Evolutionary conservation across 2,797 vertebrate genomes (phyloP).

Genomic region (Acipenser transmontanus): DNA sequence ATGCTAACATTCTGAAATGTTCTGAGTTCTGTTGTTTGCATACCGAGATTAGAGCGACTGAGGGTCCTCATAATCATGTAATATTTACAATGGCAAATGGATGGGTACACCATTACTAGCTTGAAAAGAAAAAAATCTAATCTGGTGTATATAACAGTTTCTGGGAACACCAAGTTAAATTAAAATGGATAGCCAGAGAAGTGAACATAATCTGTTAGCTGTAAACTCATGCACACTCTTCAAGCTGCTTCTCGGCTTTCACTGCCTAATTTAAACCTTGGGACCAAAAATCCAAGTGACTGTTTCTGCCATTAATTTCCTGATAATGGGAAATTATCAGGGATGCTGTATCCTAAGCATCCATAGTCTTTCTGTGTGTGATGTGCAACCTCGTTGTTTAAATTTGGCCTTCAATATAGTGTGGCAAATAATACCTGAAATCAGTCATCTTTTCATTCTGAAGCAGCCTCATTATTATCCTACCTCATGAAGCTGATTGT

Average conservation of each 20-base stretch:
- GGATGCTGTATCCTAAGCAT: slow-evolving; percentile 40
- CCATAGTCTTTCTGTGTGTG: slow-evolving; percentile 46
- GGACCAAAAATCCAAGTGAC: slow-evolving; percentile 41
- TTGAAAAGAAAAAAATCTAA: slow-evolving; percentile 11
- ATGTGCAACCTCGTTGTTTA: slow-evolving; percentile 56
- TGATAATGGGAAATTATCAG: slow-evolving; percentile 46
- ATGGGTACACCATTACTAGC: slow-evolving; percentile 9
- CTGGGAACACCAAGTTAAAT: slow-evolving; percentile 49
- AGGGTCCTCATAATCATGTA: too few relatives aligned
- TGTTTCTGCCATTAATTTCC: slow-evolving; percentile 51
- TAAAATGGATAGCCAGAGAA: slow-evolving; percentile 56
- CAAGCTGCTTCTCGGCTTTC: slow-evolving; percentile 39
- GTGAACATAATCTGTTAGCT: slow-evolving; percentile 34
- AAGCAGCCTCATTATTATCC: slow-evolving; percentile 10
- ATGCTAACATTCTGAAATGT: too few relatives aligned
- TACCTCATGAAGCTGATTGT: slow-evolving; percentile 14
- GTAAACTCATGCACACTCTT: slow-evolving; percentile 22
- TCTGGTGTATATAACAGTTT: slow-evolving; percentile 38
- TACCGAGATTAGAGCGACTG: too few relatives aligned
- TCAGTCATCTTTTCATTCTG: slow-evolving; percentile 11
- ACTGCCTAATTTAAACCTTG: slow-evolving; percentile 21
- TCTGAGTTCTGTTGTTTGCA: too few relatives aligned
- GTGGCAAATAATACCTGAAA: slow-evolving; percentile 14
- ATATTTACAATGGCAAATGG: too few relatives aligned
- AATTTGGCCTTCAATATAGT: slow-evolving; percentile 28